phyloP scores from a whole-genome alignment of 2,113 vertebrate species.

The Dolichallabes microphthalmus region DNA sequence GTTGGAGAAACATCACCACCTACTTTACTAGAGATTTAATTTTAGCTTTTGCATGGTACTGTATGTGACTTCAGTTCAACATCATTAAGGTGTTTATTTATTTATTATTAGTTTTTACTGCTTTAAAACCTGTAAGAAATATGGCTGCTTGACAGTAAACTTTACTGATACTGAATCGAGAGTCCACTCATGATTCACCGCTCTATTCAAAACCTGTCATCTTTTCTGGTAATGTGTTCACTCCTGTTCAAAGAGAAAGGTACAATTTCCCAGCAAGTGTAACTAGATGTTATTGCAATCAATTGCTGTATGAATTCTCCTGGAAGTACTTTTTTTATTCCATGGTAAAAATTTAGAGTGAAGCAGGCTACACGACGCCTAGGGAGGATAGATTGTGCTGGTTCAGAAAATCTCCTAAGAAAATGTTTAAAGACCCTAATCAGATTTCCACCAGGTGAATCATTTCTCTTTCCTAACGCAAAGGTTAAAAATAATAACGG shows the following conservation, averaged over 20 bases:
- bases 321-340: neutral
- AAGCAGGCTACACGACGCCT: neutral
- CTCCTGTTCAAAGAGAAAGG: neutral
- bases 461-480: neutral
- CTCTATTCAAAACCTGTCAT: neutral
- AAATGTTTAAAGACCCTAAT: neutral
- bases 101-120: too few relatives aligned
- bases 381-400: neutral
- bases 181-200: too few relatives aligned
- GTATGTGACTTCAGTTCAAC: too few relatives aligned
- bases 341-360: neutral
- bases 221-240: neutral
- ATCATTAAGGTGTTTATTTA: too few relatives aligned
- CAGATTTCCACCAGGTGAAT: neutral
- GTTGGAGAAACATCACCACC: too few relatives aligned
- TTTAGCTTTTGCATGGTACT: too few relatives aligned
- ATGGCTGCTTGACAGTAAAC: too few relatives aligned
- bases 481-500: neutral
- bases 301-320: neutral
- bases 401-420: neutral
- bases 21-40: too few relatives aligned
- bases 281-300: neutral
- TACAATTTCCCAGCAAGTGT: neutral
- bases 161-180: too few relatives aligned
- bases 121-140: too few relatives aligned